Evolutionary conservation across 2,113 vertebrate genomes (phyloP), one percentile per base, ranked within the genome.

Genomic region (Urocynchramus pylzowi): DNA sequence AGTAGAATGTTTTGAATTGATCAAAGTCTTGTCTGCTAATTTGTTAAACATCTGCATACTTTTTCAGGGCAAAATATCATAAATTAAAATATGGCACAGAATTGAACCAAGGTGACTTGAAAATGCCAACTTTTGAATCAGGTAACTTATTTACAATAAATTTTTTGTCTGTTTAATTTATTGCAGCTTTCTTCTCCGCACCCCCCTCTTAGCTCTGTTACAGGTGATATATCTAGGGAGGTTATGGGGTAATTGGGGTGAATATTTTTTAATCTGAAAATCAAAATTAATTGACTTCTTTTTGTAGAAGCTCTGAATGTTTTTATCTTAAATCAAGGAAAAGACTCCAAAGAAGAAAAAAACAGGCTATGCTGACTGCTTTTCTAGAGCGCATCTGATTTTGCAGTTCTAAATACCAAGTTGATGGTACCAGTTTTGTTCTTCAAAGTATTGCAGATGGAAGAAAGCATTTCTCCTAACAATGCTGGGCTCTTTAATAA

Each of bases 81-180:
- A 99, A 99, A 98, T 99, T 99, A 98, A 99, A 99, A 98, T 99
- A 99, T 91, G 99, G 99, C 96, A 99, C 99, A 91, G 99, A 99
- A 97, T 94, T 99, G 76, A 99, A 99, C 98, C 99, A 99, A 98
- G 99, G 99, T 90, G 99, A 99, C 95, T 98, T 99, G 97, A 99
- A 99, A 98, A 99, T 99, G 98, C 99, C 99, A 95, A 98, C 99
- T 96, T 99, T 99, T 98, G 99, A 99, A 98, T 98, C 99, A 98
- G 99, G 99, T 99, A 98, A 96, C 31, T 77, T 81, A 47, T 77
- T 85, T 65, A 57, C n/a, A 63, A 6, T 44, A 33, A 47, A 35
- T 71, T 63, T 53, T 53, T 75, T 13, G 10, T 87, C 11, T 56
- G 35, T 70, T 68, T 28, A 59, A 16, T 71, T 87, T 84, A 53